Conservation (phyloP, 2,113 vertebrate species). For the Onychostoma macrolepis region DNA sequence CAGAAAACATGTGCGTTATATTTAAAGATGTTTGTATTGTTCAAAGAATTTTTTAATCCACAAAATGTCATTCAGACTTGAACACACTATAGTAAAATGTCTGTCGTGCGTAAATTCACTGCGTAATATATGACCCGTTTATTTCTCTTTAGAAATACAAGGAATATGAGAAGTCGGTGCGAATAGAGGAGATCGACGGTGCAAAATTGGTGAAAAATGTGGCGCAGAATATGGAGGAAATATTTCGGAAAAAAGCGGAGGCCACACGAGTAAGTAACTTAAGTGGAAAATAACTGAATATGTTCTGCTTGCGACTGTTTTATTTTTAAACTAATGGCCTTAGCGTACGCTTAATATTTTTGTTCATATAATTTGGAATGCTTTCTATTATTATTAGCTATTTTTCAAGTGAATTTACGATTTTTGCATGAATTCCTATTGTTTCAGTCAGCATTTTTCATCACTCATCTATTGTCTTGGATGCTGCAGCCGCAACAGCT, state of each 20-base stretch:
- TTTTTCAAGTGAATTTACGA: neutral
- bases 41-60: neutral
- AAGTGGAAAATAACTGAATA: too few species aligned
- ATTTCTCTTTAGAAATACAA: constrained; percentile 88
- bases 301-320: neutral
- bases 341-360: neutral
- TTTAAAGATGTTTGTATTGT: neutral
- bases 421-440: neutral
- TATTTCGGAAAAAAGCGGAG: constrained; percentile 94
- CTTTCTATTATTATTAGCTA: neutral
- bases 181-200: constrained; percentile 94
- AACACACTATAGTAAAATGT: neutral
- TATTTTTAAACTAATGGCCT: neutral
- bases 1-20: neutral
- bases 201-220: constrained; percentile 93
- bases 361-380: neutral
- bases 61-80: neutral
- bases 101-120: neutral
- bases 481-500: neutral
- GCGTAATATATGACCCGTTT: neutral
- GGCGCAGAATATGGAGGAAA: constrained; percentile 95
- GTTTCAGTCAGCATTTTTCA: neutral
- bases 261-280: constrained; percentile 83
- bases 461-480: neutral
- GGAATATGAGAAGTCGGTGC: constrained; percentile 91